These are phyloP conservation scores for Eristalis intricaria DNA, from an alignment of 2,888 invertebrate genomes.

Conservation along the genomic window DNA sequence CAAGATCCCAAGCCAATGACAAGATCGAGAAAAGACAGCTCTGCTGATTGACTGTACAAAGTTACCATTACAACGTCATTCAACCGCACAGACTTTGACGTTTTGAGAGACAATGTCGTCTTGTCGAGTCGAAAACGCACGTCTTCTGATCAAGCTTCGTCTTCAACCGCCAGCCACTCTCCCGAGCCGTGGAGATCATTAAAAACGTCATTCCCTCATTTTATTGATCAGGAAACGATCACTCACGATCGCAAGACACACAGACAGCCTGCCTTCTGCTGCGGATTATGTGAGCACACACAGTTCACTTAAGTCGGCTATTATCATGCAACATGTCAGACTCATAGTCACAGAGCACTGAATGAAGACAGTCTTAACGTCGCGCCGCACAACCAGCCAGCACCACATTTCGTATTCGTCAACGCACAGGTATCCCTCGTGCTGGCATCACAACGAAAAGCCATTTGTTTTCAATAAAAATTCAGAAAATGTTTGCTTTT, in stretches of 20 bases:
- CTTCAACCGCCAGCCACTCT: not conserved
- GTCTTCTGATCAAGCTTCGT: too few relatives aligned
- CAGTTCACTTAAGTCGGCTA: not conserved
- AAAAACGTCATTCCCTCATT: not conserved
- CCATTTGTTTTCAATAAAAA: constrained; percentile 1
- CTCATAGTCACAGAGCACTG: not conserved
- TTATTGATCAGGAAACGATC: not conserved
- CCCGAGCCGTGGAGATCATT: not conserved
- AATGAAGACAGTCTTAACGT: not conserved
- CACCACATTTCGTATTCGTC: not conserved
- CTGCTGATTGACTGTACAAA: too few relatives aligned
- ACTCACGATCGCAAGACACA: not conserved
- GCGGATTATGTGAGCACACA: not conserved
- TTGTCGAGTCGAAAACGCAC: too few relatives aligned
- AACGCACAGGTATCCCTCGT: not conserved
- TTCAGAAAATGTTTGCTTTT: not conserved
- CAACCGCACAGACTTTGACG: too few relatives aligned
- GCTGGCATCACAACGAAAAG: not conserved
- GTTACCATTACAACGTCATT: too few relatives aligned
- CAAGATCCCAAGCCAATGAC: too few relatives aligned
- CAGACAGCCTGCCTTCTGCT: not conserved
- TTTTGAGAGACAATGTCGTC: too few relatives aligned
- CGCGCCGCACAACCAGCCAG: not conserved
- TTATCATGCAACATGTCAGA: not conserved
- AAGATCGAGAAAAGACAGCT: too few relatives aligned